Percentiles rank a stretch among this genome's conserved stretches.
Evolutionary conservation across 2,113 vertebrate species (phyloP).

Genomic region (Hyperoodon ampullatus): DNA sequence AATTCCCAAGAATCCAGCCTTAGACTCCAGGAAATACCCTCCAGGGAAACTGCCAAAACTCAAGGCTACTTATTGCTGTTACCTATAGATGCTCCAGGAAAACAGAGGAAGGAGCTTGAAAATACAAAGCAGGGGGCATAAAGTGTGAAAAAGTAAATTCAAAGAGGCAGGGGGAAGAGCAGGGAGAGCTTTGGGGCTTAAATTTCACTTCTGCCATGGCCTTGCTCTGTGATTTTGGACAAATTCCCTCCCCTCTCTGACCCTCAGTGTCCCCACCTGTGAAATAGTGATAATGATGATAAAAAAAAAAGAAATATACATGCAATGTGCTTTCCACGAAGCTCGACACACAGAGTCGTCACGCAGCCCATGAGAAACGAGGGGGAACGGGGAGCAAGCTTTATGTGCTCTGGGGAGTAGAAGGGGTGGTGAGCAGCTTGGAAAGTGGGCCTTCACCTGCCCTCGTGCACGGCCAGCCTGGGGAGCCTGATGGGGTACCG

Average conservation of each 20-base stretch:
- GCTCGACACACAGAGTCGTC: no score
- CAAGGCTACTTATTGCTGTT: background rate
- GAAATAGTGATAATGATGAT: background rate
- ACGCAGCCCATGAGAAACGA: background rate
- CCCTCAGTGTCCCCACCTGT: background rate
- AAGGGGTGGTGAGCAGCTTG: background rate
- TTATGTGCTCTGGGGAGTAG: background rate
- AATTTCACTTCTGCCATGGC: background rate
- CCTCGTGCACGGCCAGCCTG: accelerated
- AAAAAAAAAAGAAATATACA: background rate
- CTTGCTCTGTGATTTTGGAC: background rate
- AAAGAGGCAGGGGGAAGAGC: background rate
- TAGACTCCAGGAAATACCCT: background rate
- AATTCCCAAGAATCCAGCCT: background rate
- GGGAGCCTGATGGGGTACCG: background rate
- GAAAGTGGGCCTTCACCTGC: background rate
- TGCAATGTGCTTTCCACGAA: background rate
- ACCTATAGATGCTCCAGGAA: background rate
- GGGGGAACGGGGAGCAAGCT: background rate
- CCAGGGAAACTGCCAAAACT: background rate
- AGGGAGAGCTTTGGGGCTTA: background rate
- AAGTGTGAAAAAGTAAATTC: background rate
- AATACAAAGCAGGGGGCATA: background rate
- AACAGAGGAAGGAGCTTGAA: background rate
- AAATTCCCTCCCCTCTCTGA: background rate